These are phyloP conservation scores for Timandra comae DNA, from an alignment of 2,888 invertebrate genomes.

Conservation along the genomic window DNA sequence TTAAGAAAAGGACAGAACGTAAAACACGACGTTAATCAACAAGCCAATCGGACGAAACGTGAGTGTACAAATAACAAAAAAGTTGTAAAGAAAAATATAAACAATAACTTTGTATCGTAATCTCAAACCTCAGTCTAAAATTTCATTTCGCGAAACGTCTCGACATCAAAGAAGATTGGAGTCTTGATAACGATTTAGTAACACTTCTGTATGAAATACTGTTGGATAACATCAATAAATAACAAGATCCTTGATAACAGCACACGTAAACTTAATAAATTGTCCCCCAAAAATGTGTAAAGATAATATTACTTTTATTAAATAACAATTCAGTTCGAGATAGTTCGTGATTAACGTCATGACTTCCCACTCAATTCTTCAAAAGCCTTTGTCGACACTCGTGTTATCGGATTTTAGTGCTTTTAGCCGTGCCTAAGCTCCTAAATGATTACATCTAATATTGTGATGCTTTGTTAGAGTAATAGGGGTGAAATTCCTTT, in stretches of 20 bases:
- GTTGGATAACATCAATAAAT: conserved; percentile 12
- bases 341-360: conserved; percentile 7
- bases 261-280: conserved; percentile 19
- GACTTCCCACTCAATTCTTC: conserved; percentile 17
- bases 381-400: conserved; percentile 12
- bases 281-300: conserved; percentile 10
- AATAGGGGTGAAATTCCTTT: conserved; percentile 1
- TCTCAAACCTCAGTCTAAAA: conserved; percentile 17
- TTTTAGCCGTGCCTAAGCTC: conserved; percentile 9
- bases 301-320: conserved; percentile 23
- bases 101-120: conserved; percentile 14
- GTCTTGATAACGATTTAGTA: conserved; percentile 2
- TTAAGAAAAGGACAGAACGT: too few species aligned
- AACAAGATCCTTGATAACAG: conserved; percentile 21
- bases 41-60: too few species aligned
- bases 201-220: conserved; percentile 10
- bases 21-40: too few species aligned
- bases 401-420: conserved; percentile 8
- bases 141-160: conserved; percentile 9
- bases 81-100: too few species aligned
- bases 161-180: conserved; percentile 4
- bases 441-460: conserved; percentile 3
- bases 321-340: conserved; percentile 17
- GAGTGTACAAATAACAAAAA: too few species aligned
- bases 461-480: not conserved